These are phyloP conservation scores for Rhagium mordax DNA, from an alignment of 2,888 invertebrate genomes.

Conservation along the genomic window DNA sequence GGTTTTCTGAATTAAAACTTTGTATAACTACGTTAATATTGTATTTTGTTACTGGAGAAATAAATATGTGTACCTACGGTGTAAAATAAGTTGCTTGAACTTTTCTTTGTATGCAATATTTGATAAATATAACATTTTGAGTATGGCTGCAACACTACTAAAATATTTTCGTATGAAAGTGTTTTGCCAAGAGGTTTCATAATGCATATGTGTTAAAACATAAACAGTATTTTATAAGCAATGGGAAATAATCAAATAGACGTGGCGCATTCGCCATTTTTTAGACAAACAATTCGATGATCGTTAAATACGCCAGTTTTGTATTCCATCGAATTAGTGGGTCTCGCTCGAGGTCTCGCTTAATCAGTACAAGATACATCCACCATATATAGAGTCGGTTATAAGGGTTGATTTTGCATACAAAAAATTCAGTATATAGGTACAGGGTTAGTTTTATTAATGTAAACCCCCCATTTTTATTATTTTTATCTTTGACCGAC, in stretches of 20 bases:
- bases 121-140: background rate
- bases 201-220: too few relatives aligned
- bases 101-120: background rate
- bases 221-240: too few relatives aligned
- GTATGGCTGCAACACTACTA: background rate
- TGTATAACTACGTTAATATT: background rate
- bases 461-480: too few relatives aligned
- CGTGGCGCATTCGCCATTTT: background rate
- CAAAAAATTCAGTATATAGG: too few relatives aligned
- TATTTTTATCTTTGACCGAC: too few relatives aligned
- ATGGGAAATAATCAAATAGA: background rate
- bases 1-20: background rate
- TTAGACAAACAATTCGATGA: background rate
- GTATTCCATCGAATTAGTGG: too few relatives aligned
- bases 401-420: too few relatives aligned
- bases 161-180: background rate
- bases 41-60: background rate
- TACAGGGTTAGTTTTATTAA: too few relatives aligned
- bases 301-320: too few relatives aligned
- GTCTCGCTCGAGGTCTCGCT: too few relatives aligned
- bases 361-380: too few relatives aligned
- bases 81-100: background rate
- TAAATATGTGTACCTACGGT: background rate
- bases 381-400: too few relatives aligned
- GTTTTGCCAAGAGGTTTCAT: background rate